These are phyloP conservation scores for Galagoides demidoff DNA, from an alignment of 2,797 vertebrate genomes.

Conservation along the genomic window DNA sequence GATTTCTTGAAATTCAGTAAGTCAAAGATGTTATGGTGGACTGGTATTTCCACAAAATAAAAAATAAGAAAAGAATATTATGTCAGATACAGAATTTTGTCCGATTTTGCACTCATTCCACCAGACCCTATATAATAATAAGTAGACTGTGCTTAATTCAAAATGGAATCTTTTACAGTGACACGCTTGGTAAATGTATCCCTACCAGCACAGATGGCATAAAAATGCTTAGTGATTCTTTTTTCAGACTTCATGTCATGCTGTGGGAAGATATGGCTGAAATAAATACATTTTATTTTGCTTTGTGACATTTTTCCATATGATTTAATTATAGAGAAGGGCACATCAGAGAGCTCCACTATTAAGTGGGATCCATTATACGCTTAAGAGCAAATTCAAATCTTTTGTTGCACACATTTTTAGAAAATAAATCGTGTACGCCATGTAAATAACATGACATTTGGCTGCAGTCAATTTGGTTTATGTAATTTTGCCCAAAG, in stretches of 20 bases:
- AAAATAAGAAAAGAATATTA: slow-evolving; percentile 13
- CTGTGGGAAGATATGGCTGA: slow-evolving; percentile 86
- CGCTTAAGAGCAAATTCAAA: slow-evolving; percentile 72
- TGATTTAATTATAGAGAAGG: slow-evolving; percentile 85
- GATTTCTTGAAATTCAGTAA: slow-evolving; percentile 53
- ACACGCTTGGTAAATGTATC: slow-evolving; percentile 81
- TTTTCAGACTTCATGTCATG: slow-evolving; percentile 84
- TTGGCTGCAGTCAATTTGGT: slow-evolving; percentile 81
- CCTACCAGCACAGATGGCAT: slow-evolving; percentile 87
- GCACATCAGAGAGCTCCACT: slow-evolving; percentile 64
- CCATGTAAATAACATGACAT: slow-evolving; percentile 82
- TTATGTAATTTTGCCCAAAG: slow-evolving; percentile 83
- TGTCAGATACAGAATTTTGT: slow-evolving; percentile 53
- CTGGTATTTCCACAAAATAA: slow-evolving; percentile 39
- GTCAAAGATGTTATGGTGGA: slow-evolving; percentile 49
- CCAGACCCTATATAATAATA: slow-evolving; percentile 75
- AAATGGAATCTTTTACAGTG: slow-evolving; percentile 82
- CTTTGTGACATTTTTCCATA: slow-evolving; percentile 86
- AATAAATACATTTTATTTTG: slow-evolving; percentile 88
- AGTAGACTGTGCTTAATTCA: slow-evolving; percentile 66
- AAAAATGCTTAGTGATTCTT: slow-evolving; percentile 85
- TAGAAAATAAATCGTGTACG: slow-evolving; percentile 79
- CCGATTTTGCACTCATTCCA: slow-evolving; percentile 67
- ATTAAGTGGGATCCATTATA: slow-evolving; percentile 78
- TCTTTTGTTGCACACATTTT: slow-evolving; percentile 75